A percentile compares a stretch with the other conserved stretches of the same genome.
These are phyloP conservation scores for Pyrrhia umbra DNA, from an alignment of 2,888 invertebrate genomes.

Conservation along the genomic window DNA sequence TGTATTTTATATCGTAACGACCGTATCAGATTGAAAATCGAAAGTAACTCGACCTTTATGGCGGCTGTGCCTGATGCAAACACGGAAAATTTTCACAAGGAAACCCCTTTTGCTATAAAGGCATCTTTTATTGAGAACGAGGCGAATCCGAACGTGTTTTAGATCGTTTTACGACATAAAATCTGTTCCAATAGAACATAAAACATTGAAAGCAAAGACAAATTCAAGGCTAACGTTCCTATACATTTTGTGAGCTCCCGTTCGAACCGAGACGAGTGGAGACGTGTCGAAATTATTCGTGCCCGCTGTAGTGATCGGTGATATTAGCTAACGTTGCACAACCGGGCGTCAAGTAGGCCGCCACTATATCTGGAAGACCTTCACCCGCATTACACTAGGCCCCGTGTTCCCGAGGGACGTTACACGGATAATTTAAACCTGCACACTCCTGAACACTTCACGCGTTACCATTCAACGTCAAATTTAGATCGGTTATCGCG, in stretches of 20 bases:
- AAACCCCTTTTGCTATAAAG: constrained; percentile 18
- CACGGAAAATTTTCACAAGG: constrained; percentile 30
- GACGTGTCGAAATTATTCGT: constrained; percentile 75
- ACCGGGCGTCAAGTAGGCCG: constrained; percentile 80
- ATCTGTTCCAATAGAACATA: constrained; percentile 30
- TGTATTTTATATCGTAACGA: constrained; percentile 6
- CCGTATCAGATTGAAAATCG: constrained; percentile 18
- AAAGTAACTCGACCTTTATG: constrained; percentile 31
- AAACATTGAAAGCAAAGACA: constrained; percentile 31
- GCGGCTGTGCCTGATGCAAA: constrained; percentile 20
- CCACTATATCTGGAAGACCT: constrained; percentile 87
- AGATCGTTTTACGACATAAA: constrained; percentile 17
- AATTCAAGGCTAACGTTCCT: constrained; percentile 62
- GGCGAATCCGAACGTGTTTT: background rate
- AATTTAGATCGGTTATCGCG: constrained; percentile 58
- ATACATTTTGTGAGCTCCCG: constrained; percentile 63
- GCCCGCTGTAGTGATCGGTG: constrained; percentile 64
- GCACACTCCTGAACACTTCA: constrained; percentile 46
- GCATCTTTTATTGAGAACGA: constrained; percentile 12
- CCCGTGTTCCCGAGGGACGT: constrained; percentile 78
- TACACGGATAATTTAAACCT: constrained; percentile 64
- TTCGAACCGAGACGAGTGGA: constrained; percentile 53
- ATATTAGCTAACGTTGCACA: constrained; percentile 78
- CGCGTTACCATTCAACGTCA: constrained; percentile 40
- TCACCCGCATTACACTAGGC: constrained; percentile 82